Percentiles rank a stretch among this genome's conserved stretches.
phyloP scores from a whole-genome alignment of 2,113 vertebrate species.

The Actinemys pallida region DNA sequence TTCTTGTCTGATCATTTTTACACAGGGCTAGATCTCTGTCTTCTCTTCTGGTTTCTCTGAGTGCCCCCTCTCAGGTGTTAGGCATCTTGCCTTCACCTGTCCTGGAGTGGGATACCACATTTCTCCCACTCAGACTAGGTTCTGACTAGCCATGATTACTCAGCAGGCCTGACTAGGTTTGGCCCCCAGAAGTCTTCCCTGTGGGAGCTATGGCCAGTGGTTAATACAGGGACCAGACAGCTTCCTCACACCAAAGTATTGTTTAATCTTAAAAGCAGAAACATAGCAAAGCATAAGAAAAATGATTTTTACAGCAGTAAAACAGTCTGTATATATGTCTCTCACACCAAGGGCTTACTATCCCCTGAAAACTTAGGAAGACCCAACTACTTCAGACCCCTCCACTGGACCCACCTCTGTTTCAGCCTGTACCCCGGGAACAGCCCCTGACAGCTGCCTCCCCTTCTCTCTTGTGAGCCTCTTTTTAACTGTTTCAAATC shows the following conservation, averaged over 20 bases:
- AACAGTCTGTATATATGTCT: neutral
- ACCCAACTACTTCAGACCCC: neutral
- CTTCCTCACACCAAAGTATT: neutral
- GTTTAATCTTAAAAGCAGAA: neutral
- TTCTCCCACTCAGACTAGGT: neutral
- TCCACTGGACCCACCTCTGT: neutral
- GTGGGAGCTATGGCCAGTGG: neutral
- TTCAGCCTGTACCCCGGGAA: neutral
- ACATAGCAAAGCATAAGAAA: neutral
- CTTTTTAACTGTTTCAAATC: neutral
- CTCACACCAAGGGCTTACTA: neutral
- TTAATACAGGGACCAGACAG: neutral
- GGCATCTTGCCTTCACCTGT: neutral
- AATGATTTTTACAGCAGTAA: neutral
- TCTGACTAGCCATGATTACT: neutral
- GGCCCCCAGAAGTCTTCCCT: neutral
- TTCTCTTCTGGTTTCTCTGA: neutral
- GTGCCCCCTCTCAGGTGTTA: neutral
- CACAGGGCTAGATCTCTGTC: neutral
- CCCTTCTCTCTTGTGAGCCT: neutral
- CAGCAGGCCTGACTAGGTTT: neutral
- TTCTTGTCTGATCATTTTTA: neutral
- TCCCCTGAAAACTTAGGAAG: neutral
- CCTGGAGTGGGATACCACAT: neutral
- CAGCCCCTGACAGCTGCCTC: neutral